Evolutionary conservation across 2,797 vertebrate species (phyloP).

Genomic region (Siniperca obscura): DNA sequence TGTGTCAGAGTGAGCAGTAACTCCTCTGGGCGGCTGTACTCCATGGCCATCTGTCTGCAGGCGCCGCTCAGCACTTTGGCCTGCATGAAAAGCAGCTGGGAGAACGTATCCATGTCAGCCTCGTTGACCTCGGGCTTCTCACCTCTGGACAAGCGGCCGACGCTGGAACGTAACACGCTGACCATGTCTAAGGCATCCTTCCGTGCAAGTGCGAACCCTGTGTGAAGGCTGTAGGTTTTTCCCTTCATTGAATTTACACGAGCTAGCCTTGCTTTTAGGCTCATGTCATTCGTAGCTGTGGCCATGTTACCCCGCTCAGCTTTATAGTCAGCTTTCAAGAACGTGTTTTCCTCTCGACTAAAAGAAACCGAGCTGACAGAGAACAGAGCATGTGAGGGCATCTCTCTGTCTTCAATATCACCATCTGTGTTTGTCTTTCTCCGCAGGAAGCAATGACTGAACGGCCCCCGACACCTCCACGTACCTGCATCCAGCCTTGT

Average conservation of each 20-base stretch:
- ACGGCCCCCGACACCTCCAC: slow-evolving; percentile 91
- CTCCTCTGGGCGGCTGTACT: slow-evolving; percentile 92
- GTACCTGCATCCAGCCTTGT: slow-evolving; percentile 84
- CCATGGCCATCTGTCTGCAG: slow-evolving; percentile 92
- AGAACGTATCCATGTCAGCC: slow-evolving; percentile 86
- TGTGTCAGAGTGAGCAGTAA: slow-evolving; percentile 93
- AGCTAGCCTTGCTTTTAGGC: slow-evolving; percentile 87
- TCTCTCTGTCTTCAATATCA: slow-evolving; percentile 82
- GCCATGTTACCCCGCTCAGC: slow-evolving; percentile 70
- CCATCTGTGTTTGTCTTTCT: slow-evolving; percentile 79
- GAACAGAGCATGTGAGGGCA: slow-evolving; percentile 72
- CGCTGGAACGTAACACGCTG: slow-evolving; percentile 87
- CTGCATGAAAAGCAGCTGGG: slow-evolving; percentile 91
- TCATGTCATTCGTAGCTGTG: slow-evolving; percentile 78
- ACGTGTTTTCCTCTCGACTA: slow-evolving; percentile 61
- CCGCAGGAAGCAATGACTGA: slow-evolving; percentile 91
- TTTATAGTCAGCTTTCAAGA: slow-evolving; percentile 58
- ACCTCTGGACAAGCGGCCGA: slow-evolving; percentile 77
- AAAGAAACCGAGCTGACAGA: slow-evolving; percentile 46
- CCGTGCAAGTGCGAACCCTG: slow-evolving; percentile 91
- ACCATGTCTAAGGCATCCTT: slow-evolving; percentile 94
- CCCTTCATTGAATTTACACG: slow-evolving; percentile 91
- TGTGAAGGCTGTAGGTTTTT: slow-evolving; percentile 90
- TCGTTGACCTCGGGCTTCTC: slow-evolving; percentile 79
- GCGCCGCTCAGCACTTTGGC: slow-evolving; percentile 91